phyloP scores from a whole-genome alignment of 1,140 invertebrate species.

The Drosophila guanche region DNA sequence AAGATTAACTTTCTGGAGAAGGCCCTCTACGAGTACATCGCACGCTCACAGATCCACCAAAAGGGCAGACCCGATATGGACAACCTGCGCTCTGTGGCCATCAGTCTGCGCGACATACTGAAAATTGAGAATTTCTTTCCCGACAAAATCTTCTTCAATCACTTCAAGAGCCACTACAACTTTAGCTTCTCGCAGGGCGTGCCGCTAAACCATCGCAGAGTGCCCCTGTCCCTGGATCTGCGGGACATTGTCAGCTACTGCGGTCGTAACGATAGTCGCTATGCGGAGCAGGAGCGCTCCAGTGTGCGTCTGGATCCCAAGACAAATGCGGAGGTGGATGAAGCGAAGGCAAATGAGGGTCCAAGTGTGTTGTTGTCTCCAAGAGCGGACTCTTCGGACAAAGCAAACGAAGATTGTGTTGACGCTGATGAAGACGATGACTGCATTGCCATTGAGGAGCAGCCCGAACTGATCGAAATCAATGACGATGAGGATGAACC shows the following conservation, averaged over 20 bases:
- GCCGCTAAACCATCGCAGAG: constrained; percentile 29
- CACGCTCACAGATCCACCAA: constrained; percentile 64
- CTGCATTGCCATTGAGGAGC: constrained; percentile 59
- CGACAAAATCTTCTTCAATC: constrained; percentile 66
- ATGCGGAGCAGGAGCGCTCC: too few species aligned
- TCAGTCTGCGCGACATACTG: constrained; percentile 64
- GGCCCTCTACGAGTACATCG: constrained; percentile 68
- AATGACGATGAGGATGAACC: constrained; percentile 59
- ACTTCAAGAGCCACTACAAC: constrained; percentile 67
- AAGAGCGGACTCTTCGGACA: constrained; percentile 5
- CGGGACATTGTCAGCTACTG: constrained; percentile 79
- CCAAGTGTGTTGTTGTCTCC: constrained; percentile 1
- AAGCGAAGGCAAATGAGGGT: constrained; percentile 31
- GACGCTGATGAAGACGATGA: constrained; percentile 55
- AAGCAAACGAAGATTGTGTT: not conserved
- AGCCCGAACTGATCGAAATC: constrained; percentile 64
- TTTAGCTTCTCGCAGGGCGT: constrained; percentile 65
- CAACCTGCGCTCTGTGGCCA: constrained; percentile 59
- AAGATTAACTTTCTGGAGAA: constrained; percentile 72
- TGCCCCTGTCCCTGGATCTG: constrained; percentile 65
- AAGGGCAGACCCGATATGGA: constrained; percentile 57
- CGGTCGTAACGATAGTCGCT: constrained; percentile 22
- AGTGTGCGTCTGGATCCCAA: too few species aligned
- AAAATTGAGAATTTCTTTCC: constrained; percentile 79
- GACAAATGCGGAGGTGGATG: too few species aligned